These are phyloP conservation scores for Thamnophis elegans DNA, from an alignment of 2,797 vertebrate genomes.

Conservation along the genomic window DNA sequence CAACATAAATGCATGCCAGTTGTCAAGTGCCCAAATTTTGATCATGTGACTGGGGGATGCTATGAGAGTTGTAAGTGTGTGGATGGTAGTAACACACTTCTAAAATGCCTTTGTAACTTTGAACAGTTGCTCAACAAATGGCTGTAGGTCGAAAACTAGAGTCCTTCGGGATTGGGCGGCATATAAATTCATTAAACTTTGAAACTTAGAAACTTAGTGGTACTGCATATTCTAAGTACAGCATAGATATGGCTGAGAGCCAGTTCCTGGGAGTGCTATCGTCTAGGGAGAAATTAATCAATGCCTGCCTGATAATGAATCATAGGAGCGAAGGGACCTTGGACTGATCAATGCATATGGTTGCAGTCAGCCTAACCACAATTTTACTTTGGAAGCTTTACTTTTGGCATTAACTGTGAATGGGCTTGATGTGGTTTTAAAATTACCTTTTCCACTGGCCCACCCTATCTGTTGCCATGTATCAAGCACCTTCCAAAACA, in stretches of 20 bases:
- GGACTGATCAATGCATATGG: background rate
- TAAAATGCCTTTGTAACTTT: background rate
- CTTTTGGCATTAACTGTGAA: slow-evolving; percentile 2
- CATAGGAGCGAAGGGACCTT: background rate
- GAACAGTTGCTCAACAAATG: background rate
- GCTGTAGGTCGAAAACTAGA: background rate
- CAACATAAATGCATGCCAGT: background rate
- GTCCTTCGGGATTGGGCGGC: too few species aligned
- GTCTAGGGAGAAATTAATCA: background rate
- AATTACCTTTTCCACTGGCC: background rate
- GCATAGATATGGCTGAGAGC: background rate
- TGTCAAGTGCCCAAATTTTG: background rate
- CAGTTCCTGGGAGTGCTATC: background rate
- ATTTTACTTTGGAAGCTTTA: background rate
- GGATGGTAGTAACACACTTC: background rate
- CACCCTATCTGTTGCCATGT: background rate
- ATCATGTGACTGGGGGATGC: background rate
- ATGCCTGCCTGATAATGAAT: background rate
- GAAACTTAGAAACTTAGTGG: too few species aligned
- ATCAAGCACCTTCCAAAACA: background rate
- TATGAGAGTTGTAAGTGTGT: background rate
- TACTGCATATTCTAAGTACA: background rate
- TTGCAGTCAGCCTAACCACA: background rate
- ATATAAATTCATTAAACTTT: too few species aligned
- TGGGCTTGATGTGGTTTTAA: background rate